Percentiles rank a stretch among this genome's conserved stretches.
Conservation (phyloP, 2,888 invertebrate species). For the Timema cristinae region DNA sequence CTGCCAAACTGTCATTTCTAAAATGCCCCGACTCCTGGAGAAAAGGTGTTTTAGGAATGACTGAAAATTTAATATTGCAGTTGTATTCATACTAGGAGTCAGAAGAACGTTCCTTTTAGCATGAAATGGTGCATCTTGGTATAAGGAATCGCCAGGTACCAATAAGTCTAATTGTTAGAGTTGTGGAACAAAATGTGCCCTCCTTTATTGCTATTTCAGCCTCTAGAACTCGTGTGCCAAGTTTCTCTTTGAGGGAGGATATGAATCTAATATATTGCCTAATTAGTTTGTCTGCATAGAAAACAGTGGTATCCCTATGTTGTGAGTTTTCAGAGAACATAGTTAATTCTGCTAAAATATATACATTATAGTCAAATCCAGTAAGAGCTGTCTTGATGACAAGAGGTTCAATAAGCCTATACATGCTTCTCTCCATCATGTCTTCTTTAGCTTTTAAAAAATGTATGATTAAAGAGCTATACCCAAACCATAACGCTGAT, state of each 20-base stretch:
- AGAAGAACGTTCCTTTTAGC: too few species aligned
- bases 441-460: too few species aligned
- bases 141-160: too few species aligned
- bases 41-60: too few species aligned
- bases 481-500: slow-evolving; percentile 2
- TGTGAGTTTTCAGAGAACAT: slow-evolving; percentile 11
- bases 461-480: slow-evolving; percentile 6
- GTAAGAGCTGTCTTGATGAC: slow-evolving; percentile 3
- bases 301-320: not conserved
- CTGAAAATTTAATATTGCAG: too few species aligned
- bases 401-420: not conserved
- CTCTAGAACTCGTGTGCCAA: slow-evolving; percentile 14
- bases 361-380: slow-evolving; percentile 3
- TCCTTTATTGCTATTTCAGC: slow-evolving; percentile 12
- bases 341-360: not conserved
- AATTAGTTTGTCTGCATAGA: slow-evolving; percentile 16
- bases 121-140: too few species aligned
- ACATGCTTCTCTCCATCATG: too few species aligned
- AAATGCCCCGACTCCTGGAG: too few species aligned
- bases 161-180: too few species aligned
- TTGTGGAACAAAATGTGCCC: slow-evolving; percentile 16
- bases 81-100: too few species aligned
- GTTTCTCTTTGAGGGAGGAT: slow-evolving; percentile 17
- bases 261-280: slow-evolving; percentile 11
- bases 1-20: too few species aligned